Percentiles rank a stretch among this genome's conserved stretches.
These are phyloP conservation scores for Pseudomyrmex concolor DNA, from an alignment of 1,140 invertebrate genomes.

Conservation along the genomic window DNA sequence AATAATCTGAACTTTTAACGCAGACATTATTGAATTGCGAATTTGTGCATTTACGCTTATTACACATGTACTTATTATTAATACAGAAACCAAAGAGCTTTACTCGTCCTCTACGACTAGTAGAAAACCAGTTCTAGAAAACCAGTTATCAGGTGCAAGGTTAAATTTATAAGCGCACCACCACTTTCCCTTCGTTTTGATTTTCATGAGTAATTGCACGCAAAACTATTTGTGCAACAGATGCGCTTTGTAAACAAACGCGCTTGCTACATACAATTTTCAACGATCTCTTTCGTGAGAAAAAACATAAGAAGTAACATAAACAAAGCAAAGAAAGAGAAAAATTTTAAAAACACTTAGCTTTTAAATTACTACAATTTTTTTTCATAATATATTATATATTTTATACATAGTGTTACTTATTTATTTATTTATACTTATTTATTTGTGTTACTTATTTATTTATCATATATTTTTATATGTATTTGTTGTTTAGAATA, in stretches of 20 bases:
- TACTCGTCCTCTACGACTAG: not conserved
- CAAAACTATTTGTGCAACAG: slow-evolving; percentile 16
- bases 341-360: too few species aligned
- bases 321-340: too few species aligned
- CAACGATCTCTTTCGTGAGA: not conserved
- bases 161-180: slow-evolving; percentile 28
- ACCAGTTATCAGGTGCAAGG: slow-evolving; percentile 34
- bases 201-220: not conserved
- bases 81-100: not conserved
- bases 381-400: too few species aligned
- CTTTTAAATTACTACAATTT: too few species aligned
- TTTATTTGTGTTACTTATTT: too few species aligned
- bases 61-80: not conserved
- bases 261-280: not conserved
- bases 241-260: not conserved
- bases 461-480: too few species aligned
- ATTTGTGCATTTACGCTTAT: not conserved
- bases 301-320: too few species aligned
- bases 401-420: too few species aligned
- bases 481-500: too few species aligned
- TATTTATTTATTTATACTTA: too few species aligned
- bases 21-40: not conserved
- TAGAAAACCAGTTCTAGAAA: slow-evolving; percentile 37
- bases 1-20: not conserved
- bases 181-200: slow-evolving; percentile 10